A percentile compares a stretch with the other conserved stretches of the same genome.
Conservation (phyloP, 2,113 vertebrate species). For the Sturnus vulgaris region DNA sequence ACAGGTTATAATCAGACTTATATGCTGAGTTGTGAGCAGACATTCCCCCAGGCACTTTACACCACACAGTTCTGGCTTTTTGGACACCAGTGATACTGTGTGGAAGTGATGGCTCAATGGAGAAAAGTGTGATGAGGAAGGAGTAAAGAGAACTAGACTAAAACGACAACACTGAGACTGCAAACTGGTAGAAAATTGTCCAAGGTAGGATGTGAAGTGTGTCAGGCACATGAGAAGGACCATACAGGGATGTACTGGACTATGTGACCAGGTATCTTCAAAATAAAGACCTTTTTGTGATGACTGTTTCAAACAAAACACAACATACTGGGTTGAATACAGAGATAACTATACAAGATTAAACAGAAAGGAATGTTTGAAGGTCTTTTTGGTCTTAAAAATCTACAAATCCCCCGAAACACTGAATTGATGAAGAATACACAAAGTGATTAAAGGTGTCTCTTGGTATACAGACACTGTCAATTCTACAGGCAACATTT, state of each 20-base stretch:
- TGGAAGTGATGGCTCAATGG: background rate
- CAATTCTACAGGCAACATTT: background rate
- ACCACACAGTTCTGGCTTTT: background rate
- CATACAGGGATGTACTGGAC: background rate
- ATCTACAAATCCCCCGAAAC: background rate
- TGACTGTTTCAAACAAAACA: background rate
- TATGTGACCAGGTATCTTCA: background rate
- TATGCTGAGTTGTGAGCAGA: background rate
- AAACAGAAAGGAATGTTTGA: background rate
- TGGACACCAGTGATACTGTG: accelerated
- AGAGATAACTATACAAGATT: background rate
- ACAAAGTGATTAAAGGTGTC: background rate
- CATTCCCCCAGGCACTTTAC: background rate
- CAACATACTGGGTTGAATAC: accelerated
- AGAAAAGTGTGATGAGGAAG: background rate
- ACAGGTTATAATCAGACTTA: background rate
- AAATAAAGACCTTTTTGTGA: background rate
- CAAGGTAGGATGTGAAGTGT: background rate
- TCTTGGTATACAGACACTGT: background rate
- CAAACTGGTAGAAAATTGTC: background rate
- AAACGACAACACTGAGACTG: background rate
- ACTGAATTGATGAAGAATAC: background rate
- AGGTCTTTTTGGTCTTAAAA: background rate
- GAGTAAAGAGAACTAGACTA: background rate
- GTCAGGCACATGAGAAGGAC: accelerated